These are phyloP conservation scores for Dendronephthya gigantea DNA, from an alignment of 64 coral and sea anemone genomes.

Conservation along the genomic window DNA sequence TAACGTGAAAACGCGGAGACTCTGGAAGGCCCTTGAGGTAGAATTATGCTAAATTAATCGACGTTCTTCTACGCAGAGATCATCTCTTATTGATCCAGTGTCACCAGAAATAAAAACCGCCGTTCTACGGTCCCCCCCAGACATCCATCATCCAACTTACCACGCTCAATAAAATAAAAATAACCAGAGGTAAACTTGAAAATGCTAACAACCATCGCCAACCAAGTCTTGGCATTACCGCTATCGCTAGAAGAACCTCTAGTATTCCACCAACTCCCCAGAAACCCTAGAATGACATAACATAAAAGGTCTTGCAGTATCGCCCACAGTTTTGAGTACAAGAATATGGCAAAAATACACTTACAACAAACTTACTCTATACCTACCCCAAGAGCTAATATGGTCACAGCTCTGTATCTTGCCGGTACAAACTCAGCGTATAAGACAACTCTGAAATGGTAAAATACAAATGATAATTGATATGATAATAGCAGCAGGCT, in stretches of 20 bases:
- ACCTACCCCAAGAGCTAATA: neutral
- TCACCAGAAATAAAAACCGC: no score
- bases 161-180: slow-evolving; percentile 47
- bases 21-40: slow-evolving; percentile 68
- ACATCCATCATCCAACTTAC: neutral
- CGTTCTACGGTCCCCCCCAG: no score
- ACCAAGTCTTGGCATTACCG: slow-evolving; percentile 71
- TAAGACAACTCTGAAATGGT: neutral
- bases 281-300: slow-evolving; percentile 37
- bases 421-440: slow-evolving; percentile 8
- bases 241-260: slow-evolving; percentile 58
- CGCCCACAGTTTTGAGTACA: no score
- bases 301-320: neutral
- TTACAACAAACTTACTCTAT: no score
- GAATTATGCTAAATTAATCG: no score
- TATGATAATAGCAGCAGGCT: no score
- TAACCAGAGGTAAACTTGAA: slow-evolving; percentile 51
- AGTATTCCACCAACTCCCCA: slow-evolving; percentile 72
- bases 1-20: slow-evolving; percentile 64
- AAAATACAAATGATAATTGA: no score
- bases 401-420: neutral
- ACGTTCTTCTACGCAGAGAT: no score
- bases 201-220: slow-evolving; percentile 88
- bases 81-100: no score
- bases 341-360: neutral